Evolutionary conservation across 2,888 invertebrate species (phyloP), one percentile per base, ranked within the genome.

Genomic region (Ptycholaimellus sp.): DNA sequence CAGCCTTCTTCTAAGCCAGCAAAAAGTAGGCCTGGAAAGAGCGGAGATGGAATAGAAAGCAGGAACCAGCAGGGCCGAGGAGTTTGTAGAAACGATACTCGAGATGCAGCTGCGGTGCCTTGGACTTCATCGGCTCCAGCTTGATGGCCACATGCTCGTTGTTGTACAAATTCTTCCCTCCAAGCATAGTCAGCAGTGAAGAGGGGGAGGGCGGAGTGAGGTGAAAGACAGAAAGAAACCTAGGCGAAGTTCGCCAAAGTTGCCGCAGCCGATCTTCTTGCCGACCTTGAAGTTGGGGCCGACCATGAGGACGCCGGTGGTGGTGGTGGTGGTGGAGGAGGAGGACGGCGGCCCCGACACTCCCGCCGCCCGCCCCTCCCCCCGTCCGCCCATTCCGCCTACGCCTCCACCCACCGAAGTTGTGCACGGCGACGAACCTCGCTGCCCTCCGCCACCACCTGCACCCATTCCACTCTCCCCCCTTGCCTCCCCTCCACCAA

Each of bases 131-230:
- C 58, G 85, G 83, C 72, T 93, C 93, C 82, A 93, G 76, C 71
- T 93, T 93, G 66, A 93, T 90, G 65, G 93, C 93, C 68, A 93
- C 90, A 72, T 93, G 90, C 71, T 93, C 90, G 72, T 85, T 90
- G 72, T 85, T 93, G 72, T 90, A 90, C 61, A 90, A 72, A 70
- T 93, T 93, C 72, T 90, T 93, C 53, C 85, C 85, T 37, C 37
- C 30, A 35, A 35, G 14, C 9, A 33, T 35, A 16, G 28, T 28
- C 27, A 35, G 28, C 20, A 35, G 14, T 14, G 17, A 34, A 35
- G 6, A 31, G n/a, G n/a, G 3, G 31, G 31, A 31, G 20, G 17
- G 31, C 13, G 7, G 16, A 30, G 14, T 14, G 16, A 6, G 16
- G 13, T 19, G 16, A 7, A 16, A 31, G 19, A 31, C 9, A 14